Evolutionary conservation across 2,113 vertebrate species (phyloP), one percentile per base, ranked within the genome.

Genomic region (Clarias gariepinus): DNA sequence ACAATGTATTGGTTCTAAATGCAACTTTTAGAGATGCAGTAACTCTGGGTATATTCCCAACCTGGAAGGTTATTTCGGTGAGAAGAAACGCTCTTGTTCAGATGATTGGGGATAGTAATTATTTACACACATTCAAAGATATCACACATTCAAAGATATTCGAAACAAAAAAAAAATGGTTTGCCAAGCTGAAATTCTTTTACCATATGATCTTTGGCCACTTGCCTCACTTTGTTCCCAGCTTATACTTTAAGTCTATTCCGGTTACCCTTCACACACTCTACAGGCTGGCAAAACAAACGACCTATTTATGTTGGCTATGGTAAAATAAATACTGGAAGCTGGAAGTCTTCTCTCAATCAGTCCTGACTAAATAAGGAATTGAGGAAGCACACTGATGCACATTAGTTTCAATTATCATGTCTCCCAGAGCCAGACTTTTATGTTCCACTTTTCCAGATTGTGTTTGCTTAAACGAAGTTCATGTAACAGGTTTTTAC

Each of bases 261-360:
- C 66, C 15, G 58, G 82, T 61, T 88, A 68, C 61, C 61, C 84
- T n/a, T 78, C 41, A 53, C 63, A 86, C 33, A 33, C 30, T 80
- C 57, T 25, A 60, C 18, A 81, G 52, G 66, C 76, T 81, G 47
- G 13, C 64, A 16, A 74, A 87, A 87, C 60, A n/a, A 55, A 84
- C 16, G 18, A 89, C 82, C 53, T 82, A 57, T 89, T 87, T 89
- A 69, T 58, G 55, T 82, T 89, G 86, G 69, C 82, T 78, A 1
- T 66, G 4, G n/a, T 28, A 77, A 16, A 61, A 13, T 66, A 68
- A 87, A 77, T 81, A 77, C 23, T 55, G 15, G 74, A 55, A 55
- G 61, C 33, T 87, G 60, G 25, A 53, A 58, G 58, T 61, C 25
- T 84, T 53, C 41, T 47, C 52, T 68, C 36, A 60, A 53, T 60